Percentiles rank a stretch among this genome's conserved stretches.
Conservation (phyloP, 2,113 vertebrate genomes). For the Donacobius atricapilla region DNA sequence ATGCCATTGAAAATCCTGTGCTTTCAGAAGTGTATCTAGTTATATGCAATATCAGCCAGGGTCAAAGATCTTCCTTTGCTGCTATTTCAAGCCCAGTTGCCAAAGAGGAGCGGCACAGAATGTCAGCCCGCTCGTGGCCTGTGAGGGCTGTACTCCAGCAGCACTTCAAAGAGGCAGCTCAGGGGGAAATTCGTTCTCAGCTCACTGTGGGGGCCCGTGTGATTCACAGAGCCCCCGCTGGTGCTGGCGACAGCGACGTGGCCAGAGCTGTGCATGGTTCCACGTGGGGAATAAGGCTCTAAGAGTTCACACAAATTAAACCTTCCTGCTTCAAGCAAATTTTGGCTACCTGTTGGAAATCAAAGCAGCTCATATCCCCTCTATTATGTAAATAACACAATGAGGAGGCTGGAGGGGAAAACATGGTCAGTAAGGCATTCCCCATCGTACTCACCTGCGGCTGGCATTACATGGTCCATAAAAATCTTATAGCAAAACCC, state of each 20-base stretch:
- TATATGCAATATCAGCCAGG: not conserved
- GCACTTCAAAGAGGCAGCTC: constrained; percentile 45
- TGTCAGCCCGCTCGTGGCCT: not conserved
- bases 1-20: not conserved
- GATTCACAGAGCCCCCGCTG: not conserved
- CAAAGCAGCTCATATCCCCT: not conserved
- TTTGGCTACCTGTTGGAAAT: not conserved
- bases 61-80: constrained; percentile 14
- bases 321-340: not conserved
- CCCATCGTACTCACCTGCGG: rapidly evolving
- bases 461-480: not conserved
- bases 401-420: not conserved
- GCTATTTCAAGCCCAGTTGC: not conserved
- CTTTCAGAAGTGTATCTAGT: not conserved
- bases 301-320: not conserved
- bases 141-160: not conserved
- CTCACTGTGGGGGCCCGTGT: not conserved
- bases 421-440: not conserved
- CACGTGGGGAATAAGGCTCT: not conserved
- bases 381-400: not conserved
- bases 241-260: not conserved
- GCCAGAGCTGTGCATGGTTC: not conserved
- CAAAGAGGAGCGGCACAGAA: constrained; percentile 7
- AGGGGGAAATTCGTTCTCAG: not conserved
- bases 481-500: not conserved